Conservation (phyloP, 2,888 invertebrate genomes). For the Fragum sueziense region DNA sequence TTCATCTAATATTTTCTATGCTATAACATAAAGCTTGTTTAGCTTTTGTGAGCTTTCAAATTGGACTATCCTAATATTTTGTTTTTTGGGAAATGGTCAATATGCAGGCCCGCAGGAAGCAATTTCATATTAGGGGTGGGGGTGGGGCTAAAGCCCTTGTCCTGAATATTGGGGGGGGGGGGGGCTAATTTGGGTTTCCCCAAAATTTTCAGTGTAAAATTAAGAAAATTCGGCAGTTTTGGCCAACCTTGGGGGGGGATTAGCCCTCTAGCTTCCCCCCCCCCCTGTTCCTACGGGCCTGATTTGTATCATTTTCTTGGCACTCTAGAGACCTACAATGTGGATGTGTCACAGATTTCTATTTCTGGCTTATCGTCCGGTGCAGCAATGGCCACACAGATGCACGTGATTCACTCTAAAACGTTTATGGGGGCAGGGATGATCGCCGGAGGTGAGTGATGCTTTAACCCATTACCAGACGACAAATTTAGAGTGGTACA, state of each 20-base stretch:
- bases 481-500: neutral
- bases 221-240: too few species aligned
- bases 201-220: too few species aligned
- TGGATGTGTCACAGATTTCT: conserved; percentile 72
- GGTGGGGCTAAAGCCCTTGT: too few species aligned
- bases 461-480: neutral
- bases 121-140: too few species aligned
- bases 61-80: neutral
- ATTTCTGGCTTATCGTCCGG: conserved; percentile 81
- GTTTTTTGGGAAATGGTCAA: neutral
- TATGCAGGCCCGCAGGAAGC: too few species aligned
- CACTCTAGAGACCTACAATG: conserved; percentile 76
- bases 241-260: too few species aligned
- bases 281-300: too few species aligned
- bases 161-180: too few species aligned
- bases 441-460: conserved; percentile 78
- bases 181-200: too few species aligned
- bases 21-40: neutral
- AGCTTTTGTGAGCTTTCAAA: neutral
- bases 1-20: conserved; percentile 5
- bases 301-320: too few species aligned
- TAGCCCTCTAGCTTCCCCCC: too few species aligned
- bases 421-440: conserved; percentile 78
- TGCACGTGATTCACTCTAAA: conserved; percentile 79
- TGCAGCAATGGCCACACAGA: conserved; percentile 80